Evolutionary conservation across 2,888 invertebrate genomes (phyloP).

Genomic region (Machimus rusticus): DNA sequence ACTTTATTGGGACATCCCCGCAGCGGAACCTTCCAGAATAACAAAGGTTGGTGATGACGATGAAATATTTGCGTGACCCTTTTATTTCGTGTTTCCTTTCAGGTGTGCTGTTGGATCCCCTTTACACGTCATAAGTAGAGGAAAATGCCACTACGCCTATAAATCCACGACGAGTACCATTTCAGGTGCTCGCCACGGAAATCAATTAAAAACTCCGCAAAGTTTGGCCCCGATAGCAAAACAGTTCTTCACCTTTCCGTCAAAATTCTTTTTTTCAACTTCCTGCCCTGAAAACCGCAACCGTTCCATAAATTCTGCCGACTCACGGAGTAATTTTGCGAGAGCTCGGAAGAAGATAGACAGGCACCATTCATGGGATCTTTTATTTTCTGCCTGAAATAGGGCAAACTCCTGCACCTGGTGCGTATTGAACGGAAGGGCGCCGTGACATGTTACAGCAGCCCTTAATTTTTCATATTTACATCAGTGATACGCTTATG

Average conservation of each 20-base stretch:
- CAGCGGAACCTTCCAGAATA: neutral
- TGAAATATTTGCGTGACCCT: constrained; percentile 5
- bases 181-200: neutral
- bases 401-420: neutral
- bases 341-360: neutral
- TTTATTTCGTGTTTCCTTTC: neutral
- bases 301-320: neutral
- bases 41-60: neutral
- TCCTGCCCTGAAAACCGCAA: neutral
- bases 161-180: neutral
- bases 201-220: neutral
- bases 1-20: neutral
- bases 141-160: neutral
- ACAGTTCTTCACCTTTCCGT: neutral
- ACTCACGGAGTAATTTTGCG: neutral
- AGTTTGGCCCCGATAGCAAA: neutral
- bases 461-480: neutral
- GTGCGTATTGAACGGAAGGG: neutral
- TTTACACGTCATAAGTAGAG: neutral
- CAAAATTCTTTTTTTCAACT: neutral
- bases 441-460: neutral
- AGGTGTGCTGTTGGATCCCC: neutral
- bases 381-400: neutral
- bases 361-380: neutral
- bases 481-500: neutral